Conservation (phyloP, 2,888 invertebrate genomes). For the Agriopis marginaria region DNA sequence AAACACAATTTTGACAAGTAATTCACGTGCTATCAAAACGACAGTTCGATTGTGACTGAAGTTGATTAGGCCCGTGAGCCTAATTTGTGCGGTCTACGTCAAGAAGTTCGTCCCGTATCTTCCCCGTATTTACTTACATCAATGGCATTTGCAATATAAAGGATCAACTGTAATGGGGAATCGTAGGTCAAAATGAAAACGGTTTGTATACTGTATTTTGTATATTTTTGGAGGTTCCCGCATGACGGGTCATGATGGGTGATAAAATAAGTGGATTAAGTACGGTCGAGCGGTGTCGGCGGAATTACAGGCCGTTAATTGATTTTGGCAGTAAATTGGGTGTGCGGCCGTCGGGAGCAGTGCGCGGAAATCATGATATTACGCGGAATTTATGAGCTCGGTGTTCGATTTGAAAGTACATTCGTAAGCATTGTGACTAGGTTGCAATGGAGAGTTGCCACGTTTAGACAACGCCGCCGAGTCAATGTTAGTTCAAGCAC, state of each 20-base stretch:
- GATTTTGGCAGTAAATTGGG: constrained; percentile 44
- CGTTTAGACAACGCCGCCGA: no score
- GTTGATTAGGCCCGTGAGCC: no score
- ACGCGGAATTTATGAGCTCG: constrained; percentile 18
- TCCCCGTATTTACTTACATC: no score
- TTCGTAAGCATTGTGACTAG: background rate
- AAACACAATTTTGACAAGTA: no score
- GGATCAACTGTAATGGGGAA: no score
- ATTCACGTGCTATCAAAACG: no score
- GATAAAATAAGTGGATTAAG: constrained; percentile 34
- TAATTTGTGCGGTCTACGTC: no score
- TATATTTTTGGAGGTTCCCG: constrained; percentile 21
- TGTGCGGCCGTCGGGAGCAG: constrained; percentile 30
- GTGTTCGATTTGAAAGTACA: background rate
- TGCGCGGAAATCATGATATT: constrained; percentile 31
- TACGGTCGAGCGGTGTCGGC: constrained; percentile 28
- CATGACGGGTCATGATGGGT: constrained; percentile 28
- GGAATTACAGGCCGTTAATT: constrained; percentile 41
- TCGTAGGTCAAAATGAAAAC: background rate
- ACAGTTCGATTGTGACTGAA: no score
- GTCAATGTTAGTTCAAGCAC: no score
- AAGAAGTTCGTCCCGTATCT: no score
- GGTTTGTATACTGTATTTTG: constrained; percentile 9
- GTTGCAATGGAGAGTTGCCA: background rate
- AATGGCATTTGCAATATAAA: no score